Evolutionary conservation across 2,888 invertebrate genomes (phyloP).

Genomic region (Drosophila nr. medialis): DNA sequence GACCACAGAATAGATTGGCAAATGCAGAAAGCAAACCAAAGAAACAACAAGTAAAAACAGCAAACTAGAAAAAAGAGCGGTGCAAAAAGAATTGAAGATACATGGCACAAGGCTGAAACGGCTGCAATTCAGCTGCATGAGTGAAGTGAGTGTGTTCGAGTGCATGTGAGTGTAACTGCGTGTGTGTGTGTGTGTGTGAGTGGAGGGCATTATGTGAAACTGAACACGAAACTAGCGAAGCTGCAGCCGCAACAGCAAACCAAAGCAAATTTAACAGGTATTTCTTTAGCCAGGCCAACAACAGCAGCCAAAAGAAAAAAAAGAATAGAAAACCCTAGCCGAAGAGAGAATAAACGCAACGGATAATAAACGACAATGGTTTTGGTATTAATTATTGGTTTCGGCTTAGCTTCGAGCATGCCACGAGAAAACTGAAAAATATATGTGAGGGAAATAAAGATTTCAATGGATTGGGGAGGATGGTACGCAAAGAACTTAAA

Average conservation of each 20-base stretch:
- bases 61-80: constrained; percentile 21
- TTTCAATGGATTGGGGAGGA: constrained; percentile 2
- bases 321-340: constrained; percentile 10
- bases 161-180: constrained; percentile 28
- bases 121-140: constrained; percentile 58
- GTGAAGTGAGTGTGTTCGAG: constrained; percentile 27
- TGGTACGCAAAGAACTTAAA: constrained; percentile 39
- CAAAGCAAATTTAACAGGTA: constrained; percentile 32
- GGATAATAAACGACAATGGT: constrained; percentile 68
- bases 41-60: constrained; percentile 44
- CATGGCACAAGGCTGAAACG: constrained; percentile 64
- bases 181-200: constrained; percentile 21
- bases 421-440: constrained; percentile 26
- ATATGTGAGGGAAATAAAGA: constrained; percentile 10
- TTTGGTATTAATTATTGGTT: constrained; percentile 71
- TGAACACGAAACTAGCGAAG: constrained; percentile 63
- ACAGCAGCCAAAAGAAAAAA: not conserved
- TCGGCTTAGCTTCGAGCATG: constrained; percentile 52
- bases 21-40: constrained; percentile 24
- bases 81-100: constrained; percentile 59
- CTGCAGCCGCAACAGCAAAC: constrained; percentile 38
- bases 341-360: constrained; percentile 30
- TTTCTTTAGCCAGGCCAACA: constrained; percentile 16
- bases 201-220: constrained; percentile 25
- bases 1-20: not conserved